These are phyloP conservation scores for Monopterus albus DNA, from an alignment of 2,113 vertebrate species.

Conservation along the genomic window DNA sequence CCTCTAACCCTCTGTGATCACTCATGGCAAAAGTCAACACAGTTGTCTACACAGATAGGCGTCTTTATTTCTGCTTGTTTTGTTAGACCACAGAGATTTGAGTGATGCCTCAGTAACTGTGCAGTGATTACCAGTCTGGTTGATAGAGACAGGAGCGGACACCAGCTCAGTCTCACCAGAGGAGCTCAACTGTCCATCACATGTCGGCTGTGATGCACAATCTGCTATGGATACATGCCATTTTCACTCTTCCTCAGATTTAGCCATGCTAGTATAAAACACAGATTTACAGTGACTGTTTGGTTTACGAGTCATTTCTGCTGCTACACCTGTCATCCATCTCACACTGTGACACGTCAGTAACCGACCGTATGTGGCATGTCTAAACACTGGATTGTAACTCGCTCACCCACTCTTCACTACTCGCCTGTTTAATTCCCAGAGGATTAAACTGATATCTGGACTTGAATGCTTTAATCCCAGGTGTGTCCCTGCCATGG, in stretches of 20 bases:
- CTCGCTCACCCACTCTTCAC: background rate
- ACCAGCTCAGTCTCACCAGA: background rate
- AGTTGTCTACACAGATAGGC: background rate
- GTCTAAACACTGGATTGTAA: background rate
- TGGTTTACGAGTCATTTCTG: slow-evolving; percentile 4
- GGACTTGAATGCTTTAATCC: slow-evolving; percentile 18
- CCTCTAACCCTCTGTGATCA: background rate
- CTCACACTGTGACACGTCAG: background rate
- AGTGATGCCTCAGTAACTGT: background rate
- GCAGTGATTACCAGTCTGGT: too few species aligned
- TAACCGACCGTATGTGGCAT: background rate
- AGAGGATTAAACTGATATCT: slow-evolving; percentile 48
- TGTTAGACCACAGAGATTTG: too few species aligned
- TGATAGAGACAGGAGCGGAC: too few species aligned
- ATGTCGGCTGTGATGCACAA: background rate
- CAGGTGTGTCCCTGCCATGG: slow-evolving; percentile 14
- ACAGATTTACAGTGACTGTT: too few species aligned
- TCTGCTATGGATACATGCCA: too few species aligned
- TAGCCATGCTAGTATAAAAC: too few species aligned
- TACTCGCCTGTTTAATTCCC: slow-evolving; percentile 22
- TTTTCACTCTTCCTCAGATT: background rate
- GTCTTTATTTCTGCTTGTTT: too few species aligned
- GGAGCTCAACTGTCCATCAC: background rate
- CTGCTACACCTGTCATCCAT: background rate
- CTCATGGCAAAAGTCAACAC: background rate